Evolutionary conservation across 1,140 invertebrate genomes (phyloP), one percentile per base, ranked within the genome.

Genomic region (Calephelis virginiensis): DNA sequence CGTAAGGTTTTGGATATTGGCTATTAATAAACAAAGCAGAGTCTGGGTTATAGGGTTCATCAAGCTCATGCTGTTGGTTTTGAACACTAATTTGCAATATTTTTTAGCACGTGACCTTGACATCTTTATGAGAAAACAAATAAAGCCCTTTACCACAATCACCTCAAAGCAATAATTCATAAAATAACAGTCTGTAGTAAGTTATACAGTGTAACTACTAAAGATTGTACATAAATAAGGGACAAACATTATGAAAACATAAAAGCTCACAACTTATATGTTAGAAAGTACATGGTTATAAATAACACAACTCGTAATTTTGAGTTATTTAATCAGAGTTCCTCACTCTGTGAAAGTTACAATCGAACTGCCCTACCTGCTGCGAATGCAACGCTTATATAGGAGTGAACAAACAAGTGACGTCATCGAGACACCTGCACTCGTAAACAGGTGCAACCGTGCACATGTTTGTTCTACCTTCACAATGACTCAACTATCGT

Each of bases 1-100:
- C 12, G 40, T 62, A 62, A 14, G 61, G 61, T 62, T 62, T 62
- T 47, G 61, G 61, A 62, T 45, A 62, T 62, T 62, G 61, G 38
- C 46, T 62, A 62, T 62, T 62, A 45, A 62, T 45, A 45, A 62
- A 62, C 40, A 62, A 45, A 45, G 45, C 38, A 62, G 61, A 43
- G 40, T 62, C 61, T 14, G 61, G 61, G n/a, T 61, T 61, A 43
- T 38, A 43, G 9, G 59, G 11, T 61, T 61, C 37, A 61, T 61
- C 59, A 37, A 62, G 61, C 43, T 62, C 61, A 45, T 45, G 38
- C 10, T 62, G 61, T 62, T 62, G 7, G 8, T 62, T 62, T 62
- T 46, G 43, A 6, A 61, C 45, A 28, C 61, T 45, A n/a, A 62
- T 62, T 62, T 62, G 61, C 61, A 62, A 17, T 62, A 61, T 62